Base-by-base conservation (phyloP, 2,113 vertebrate species). In the Scolopax mira region DNA sequence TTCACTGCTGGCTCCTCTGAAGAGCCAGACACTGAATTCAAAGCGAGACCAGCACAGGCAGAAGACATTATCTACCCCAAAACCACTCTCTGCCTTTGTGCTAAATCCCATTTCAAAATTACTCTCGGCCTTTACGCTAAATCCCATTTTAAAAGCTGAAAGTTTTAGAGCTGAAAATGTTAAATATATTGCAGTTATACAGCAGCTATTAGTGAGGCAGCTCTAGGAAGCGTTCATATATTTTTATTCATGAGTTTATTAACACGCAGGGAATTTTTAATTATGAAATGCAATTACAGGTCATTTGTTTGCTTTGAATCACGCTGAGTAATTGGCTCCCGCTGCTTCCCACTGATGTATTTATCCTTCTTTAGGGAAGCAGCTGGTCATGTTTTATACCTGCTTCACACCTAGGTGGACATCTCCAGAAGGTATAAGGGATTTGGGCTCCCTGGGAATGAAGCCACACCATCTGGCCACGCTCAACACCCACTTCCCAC, bases 281-380 rank as follows among this genome's bases (percentile, higher is more conserved):
- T 92, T 75, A 64, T 7, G 28, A 70, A 87, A 82, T 3, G 13
- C 49, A 82, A 87, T 82, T 77, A 70, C 1, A 64, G 71, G 77
- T 64, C 90, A 77, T 58, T 81, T 86, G 64, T 75, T 87, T 71
- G 83, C 78, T 87, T 87, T 87, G 64, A 62, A 87, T 87, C 84
- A 71, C 0, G 57, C 70, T 27, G 70, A 64, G 51, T 64, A 87
- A 92, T 70, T 58, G 64, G 49, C 51, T 82, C 33, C 77, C 49
- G n/a, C 44, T 5, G 49, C 62, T 57, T 77, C 77, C 57, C 49
- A 14, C 35, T 13, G 60, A 25, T n/a, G 33, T 30, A 60, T 88
- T 82, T 46, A 41, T 65, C 52, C 54, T 54, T 54, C 51, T 52
- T 42, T 13, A 17, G n/a, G n/a, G n/a, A n/a, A n/a, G n/a, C 0